phyloP scores from a whole-genome alignment of 2,888 invertebrate species.

The Mythimna pallens region DNA sequence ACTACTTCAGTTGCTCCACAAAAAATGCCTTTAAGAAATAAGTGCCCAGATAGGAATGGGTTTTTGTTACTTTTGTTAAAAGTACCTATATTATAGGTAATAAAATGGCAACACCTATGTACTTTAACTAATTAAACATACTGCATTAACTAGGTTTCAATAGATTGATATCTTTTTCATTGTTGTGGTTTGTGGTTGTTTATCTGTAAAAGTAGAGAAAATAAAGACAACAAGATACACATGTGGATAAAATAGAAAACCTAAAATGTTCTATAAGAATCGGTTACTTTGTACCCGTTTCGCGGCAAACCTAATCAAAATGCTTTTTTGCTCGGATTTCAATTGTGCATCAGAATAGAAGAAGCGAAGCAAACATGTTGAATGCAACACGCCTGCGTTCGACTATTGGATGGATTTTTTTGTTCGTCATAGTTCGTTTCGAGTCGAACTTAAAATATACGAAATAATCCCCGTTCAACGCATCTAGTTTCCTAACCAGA shows the following conservation, averaged over 20 bases:
- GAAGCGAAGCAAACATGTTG: constrained; percentile 45
- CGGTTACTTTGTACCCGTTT: neutral
- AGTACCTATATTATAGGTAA: too few species aligned
- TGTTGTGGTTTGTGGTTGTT: neutral
- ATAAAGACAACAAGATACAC: neutral
- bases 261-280: neutral
- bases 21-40: constrained; percentile 15
- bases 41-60: neutral
- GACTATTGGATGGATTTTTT: constrained; percentile 29
- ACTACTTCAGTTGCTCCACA: constrained; percentile 14
- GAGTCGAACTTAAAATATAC: constrained; percentile 7
- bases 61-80: neutral
- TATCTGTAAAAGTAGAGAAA: constrained; percentile 7
- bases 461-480: neutral
- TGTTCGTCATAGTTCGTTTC: constrained; percentile 25
- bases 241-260: neutral
- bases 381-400: constrained; percentile 18
- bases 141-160: neutral
- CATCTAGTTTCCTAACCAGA: neutral
- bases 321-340: constrained; percentile 37
- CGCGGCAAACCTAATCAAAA: constrained; percentile 16
- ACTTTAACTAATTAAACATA: neutral
- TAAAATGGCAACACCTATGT: too few species aligned
- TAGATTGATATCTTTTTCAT: neutral
- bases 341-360: constrained; percentile 37